Evolutionary conservation across 1,140 invertebrate genomes (phyloP).

Genomic region (Eurosta solidaginis): DNA sequence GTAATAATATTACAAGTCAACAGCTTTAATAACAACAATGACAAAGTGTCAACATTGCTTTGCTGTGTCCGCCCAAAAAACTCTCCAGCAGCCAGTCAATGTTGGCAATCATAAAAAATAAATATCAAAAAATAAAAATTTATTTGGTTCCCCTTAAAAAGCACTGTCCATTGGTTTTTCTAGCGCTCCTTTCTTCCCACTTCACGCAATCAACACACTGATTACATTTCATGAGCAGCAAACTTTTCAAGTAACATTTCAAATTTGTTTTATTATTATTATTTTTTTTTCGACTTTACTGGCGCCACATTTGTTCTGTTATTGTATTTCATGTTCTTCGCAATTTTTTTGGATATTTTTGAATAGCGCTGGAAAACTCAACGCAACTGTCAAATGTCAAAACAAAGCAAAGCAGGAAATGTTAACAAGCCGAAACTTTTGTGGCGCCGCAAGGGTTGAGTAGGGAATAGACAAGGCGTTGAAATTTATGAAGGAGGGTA

Average conservation of each 20-base stretch:
- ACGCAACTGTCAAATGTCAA: neutral
- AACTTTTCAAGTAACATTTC: neutral
- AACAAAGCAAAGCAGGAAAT: neutral
- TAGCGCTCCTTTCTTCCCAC: neutral
- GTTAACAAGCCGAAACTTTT: neutral
- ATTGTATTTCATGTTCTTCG: neutral
- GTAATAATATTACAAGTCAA: neutral
- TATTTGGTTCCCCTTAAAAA: neutral
- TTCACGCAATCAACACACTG: neutral
- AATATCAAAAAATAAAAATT: neutral
- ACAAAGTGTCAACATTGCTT: conserved; percentile 18
- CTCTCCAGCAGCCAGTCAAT: neutral
- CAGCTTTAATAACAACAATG: neutral
- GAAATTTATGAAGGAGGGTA: neutral
- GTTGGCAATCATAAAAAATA: neutral
- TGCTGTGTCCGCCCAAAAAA: neutral
- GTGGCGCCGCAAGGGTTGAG: neutral
- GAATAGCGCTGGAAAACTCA: neutral
- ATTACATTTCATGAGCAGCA: neutral
- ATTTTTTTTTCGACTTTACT: neutral
- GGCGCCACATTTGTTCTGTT: neutral
- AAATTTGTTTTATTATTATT: neutral
- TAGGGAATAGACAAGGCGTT: neutral
- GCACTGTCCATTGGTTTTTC: neutral
- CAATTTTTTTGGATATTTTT: neutral